Conservation (phyloP, 1,140 invertebrate genomes). For the Eubasilissa regina region DNA sequence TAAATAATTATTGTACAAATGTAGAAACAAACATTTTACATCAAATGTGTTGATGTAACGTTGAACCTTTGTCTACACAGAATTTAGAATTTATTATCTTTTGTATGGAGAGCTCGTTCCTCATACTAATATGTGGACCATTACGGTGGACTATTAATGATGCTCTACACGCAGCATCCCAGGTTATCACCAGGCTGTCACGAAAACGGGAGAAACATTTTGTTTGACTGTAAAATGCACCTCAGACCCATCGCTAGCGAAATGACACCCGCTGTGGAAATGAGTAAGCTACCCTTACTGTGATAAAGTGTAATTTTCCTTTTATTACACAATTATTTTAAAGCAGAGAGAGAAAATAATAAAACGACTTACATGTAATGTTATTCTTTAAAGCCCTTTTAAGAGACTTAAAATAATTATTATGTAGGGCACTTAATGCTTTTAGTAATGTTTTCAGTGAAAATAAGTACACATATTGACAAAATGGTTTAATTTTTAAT, state of each 20-base stretch:
- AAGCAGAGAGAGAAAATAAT: too few relatives aligned
- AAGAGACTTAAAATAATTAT: too few relatives aligned
- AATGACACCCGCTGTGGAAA: neutral
- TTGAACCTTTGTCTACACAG: too few relatives aligned
- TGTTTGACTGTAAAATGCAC: conserved; percentile 19
- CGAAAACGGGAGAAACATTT: neutral
- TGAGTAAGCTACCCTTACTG: neutral
- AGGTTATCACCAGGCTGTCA: conserved; percentile 12
- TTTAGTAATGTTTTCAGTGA: too few relatives aligned
- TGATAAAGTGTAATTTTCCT: neutral
- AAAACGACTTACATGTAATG: too few relatives aligned
- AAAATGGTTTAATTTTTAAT: too few relatives aligned
- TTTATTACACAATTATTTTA: neutral
- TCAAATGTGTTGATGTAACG: too few relatives aligned
- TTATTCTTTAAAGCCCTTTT: too few relatives aligned
- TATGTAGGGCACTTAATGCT: too few relatives aligned
- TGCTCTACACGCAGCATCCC: neutral
- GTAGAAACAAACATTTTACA: neutral
- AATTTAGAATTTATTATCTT: neutral
- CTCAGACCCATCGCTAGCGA: neutral
- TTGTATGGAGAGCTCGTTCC: conserved; percentile 2
- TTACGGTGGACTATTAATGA: conserved; percentile 10
- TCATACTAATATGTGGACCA: neutral
- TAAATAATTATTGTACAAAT: neutral
- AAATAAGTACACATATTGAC: too few relatives aligned